Base-by-base conservation (phyloP, 2,113 vertebrate genomes). In the Sinocyclocheilus anshuiensis region DNA sequence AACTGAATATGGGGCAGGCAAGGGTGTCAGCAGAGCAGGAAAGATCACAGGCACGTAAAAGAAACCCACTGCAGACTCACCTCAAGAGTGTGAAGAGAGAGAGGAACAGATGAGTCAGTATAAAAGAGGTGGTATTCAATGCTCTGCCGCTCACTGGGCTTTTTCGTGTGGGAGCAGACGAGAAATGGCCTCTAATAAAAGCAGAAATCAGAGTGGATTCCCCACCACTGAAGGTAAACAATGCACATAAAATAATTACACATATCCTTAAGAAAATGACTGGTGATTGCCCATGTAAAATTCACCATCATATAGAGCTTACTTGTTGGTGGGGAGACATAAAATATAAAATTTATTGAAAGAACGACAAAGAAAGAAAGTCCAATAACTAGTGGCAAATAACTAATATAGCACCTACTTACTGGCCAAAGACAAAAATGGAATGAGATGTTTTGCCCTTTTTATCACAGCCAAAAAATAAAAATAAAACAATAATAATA, bases 21-120 rank as follows among this genome's bases (percentile, higher is more conserved):
- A 22, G n/a, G 10, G 74, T 15, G 26, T 29, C n/a, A 67, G 24
- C 9, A 6, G 69, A 72, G 45, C 69, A 85, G n/a, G 20, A 81
- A 88, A 81, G 59, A 82, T 85, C 29, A 87, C 42, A 13, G 36
- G 18, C 55, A 39, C 1, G 16, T 12, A 50, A 8, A 79, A 29
- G n/a, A 45, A 81, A 42, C 87, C 87, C 33, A 88, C 80, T 79
- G 57, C 1, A 20, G 12, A 22, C 36, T 88, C 81, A 80, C 55
- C 29, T 55, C 87, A 57, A 22, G 45, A 65, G 67, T 20, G 11
- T 59, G 59, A 74, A 57, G 7, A 79, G 42, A 67, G 24, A 77
- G 42, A 74, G 74, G 24, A 42, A 26, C 22, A 55, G 76, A 87
- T 87, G 86, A 87, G 69, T 87, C 83, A 84, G 69, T 67, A 20